Evolutionary conservation across 1,140 invertebrate genomes (phyloP), one percentile per base, ranked within the genome.

Genomic region (Oedothorax gibbosus): DNA sequence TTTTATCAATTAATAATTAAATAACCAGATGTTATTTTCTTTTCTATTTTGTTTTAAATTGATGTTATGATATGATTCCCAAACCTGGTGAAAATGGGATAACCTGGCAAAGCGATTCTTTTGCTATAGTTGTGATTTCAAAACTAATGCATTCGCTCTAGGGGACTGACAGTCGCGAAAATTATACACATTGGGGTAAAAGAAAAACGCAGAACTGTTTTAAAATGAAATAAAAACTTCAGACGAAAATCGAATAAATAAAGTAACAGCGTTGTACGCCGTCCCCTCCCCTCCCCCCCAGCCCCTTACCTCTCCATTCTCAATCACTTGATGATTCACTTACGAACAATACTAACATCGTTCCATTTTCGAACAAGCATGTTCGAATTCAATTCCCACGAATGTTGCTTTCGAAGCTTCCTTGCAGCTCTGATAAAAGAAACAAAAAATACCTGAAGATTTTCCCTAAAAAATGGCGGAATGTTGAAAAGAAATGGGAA

Each of bases 291-390:
- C 20, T 3, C 54, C 50, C 14, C 7, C n/a, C n/a, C n/a, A n/a
- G n/a, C n/a, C n/a, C n/a, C n/a, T n/a, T n/a, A n/a, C n/a, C 20
- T 3, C 54, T 71, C 14, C 7, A 53, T 71, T 71, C 69, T 49
- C 51, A 71, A 71, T 53, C 69, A 71, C 69, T 71, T 71, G 69
- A 71, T 54, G 69, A 71, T 71, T 71, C 69, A 71, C 69, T 71
- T 53, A 71, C 15, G 1, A 71, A 18, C 51, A 51, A 54, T 71
- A 49, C 14, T 54, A 71, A 71, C 50, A 71, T 71, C 50, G 50
- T 71, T 71, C 11, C 15, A 71, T 18, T 18, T 62, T 62, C 57
- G 57, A 62, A 62, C 57, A 62, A 62, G 3, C 57, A 12, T 62
- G 12, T 18, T 62, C 18, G 18, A 62, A 62, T 15, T 62, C 18